These are phyloP conservation scores for Noctua janthina DNA, from an alignment of 2,888 invertebrate genomes.

Conservation along the genomic window DNA sequence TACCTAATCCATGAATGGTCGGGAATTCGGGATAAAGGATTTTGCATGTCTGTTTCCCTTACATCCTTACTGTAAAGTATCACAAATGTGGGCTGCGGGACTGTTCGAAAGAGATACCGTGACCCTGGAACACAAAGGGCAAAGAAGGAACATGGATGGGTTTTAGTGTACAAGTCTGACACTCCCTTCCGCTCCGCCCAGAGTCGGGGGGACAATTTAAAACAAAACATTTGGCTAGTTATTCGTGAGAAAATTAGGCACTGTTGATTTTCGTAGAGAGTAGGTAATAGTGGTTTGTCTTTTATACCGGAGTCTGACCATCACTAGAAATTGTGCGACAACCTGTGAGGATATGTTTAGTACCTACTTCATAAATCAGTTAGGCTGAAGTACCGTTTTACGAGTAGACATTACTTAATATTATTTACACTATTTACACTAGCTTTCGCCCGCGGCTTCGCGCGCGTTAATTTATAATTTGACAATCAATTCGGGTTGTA, in stretches of 20 bases:
- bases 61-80: background rate
- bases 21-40: background rate
- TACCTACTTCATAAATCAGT: background rate
- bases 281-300: background rate
- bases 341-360: background rate
- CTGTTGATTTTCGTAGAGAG: background rate
- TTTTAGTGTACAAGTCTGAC: no score
- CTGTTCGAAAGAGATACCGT: no score
- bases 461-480: no score
- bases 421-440: background rate
- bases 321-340: background rate
- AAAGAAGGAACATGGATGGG: no score
- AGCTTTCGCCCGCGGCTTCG: no score
- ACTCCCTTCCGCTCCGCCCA: no score
- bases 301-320: background rate
- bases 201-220: background rate
- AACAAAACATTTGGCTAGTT: background rate
- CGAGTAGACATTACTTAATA: background rate
- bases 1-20: background rate
- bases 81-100: no score
- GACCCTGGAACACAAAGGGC: no score
- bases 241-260: background rate
- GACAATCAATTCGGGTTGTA: no score
- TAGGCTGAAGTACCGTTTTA: background rate
- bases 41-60: background rate